phyloP scores from a whole-genome alignment of 2,888 invertebrate genomes.

The Antheraea yamamai region DNA sequence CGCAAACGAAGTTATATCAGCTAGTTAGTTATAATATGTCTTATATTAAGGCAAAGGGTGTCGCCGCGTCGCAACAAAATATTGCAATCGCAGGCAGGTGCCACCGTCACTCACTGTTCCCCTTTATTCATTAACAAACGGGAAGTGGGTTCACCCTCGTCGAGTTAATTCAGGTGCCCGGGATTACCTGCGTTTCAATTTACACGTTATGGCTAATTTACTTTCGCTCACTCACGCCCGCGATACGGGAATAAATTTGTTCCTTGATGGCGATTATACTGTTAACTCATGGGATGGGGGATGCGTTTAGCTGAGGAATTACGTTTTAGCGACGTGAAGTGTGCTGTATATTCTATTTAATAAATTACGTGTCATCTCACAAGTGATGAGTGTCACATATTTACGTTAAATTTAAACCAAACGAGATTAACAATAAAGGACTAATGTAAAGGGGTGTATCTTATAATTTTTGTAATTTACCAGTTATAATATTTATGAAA shows the following conservation, averaged over 20 bases:
- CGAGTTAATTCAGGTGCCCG: constrained; percentile 34
- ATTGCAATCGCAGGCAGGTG: constrained; percentile 12
- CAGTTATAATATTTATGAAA: too few species aligned
- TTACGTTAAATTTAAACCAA: background rate
- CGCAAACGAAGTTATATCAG: too few species aligned
- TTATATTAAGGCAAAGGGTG: too few species aligned
- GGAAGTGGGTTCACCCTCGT: constrained; percentile 25
- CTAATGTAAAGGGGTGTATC: background rate
- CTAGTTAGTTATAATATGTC: too few species aligned
- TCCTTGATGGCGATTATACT: constrained; percentile 11
- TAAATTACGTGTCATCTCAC: constrained; percentile 2
- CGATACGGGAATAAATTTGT: constrained; percentile 22
- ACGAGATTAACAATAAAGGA: background rate
- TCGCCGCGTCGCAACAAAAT: constrained; percentile 2
- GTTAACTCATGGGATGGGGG: background rate
- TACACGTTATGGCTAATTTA: constrained; percentile 66
- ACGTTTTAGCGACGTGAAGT: constrained; percentile 3
- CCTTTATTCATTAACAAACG: constrained; percentile 30
- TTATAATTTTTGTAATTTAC: too few species aligned
- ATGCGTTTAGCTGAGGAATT: constrained; percentile 10
- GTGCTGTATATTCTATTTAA: background rate
- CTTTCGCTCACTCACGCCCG: constrained; percentile 37
- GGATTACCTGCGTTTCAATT: constrained; percentile 63
- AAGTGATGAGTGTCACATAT: background rate
- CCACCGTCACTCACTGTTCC: constrained; percentile 21